A percentile compares a stretch with the other conserved stretches of the same genome.
These are phyloP conservation scores for Crematogaster levior DNA, from an alignment of 2,888 invertebrate genomes.

Conservation along the genomic window DNA sequence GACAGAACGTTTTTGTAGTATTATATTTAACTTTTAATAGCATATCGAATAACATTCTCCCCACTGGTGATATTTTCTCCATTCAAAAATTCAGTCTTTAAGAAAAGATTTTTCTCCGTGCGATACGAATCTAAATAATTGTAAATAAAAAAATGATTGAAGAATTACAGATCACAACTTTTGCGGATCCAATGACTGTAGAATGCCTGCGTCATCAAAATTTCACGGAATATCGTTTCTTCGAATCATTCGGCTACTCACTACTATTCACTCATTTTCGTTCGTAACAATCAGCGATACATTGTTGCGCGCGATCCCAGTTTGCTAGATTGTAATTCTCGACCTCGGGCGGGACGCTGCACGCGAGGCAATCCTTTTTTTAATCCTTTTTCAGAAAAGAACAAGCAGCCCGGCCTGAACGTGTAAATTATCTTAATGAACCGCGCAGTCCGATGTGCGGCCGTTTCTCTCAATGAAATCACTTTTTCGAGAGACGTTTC, in stretches of 20 bases:
- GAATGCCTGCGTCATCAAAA: background rate
- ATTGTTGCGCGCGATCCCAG: constrained; percentile 24
- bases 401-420: constrained; percentile 5
- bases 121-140: background rate
- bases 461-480: constrained; percentile 68
- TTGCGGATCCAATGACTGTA: background rate
- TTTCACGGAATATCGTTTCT: constrained; percentile 10
- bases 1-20: background rate
- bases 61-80: background rate
- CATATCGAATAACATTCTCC: constrained; percentile 6
- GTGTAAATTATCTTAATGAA: constrained; percentile 52
- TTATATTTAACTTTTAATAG: background rate
- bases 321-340: constrained; percentile 30
- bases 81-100: background rate
- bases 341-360: constrained; percentile 9
- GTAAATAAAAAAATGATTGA: background rate
- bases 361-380: constrained; percentile 27
- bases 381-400: background rate
- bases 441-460: constrained; percentile 18
- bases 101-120: background rate
- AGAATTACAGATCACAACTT: background rate
- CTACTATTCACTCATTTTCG: constrained; percentile 22
- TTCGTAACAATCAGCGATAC: constrained; percentile 26
- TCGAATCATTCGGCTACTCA: constrained; percentile 28
- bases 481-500: constrained; percentile 54